Conservation (phyloP, 2,888 invertebrate species). For the Ariolimax columbianus region DNA sequence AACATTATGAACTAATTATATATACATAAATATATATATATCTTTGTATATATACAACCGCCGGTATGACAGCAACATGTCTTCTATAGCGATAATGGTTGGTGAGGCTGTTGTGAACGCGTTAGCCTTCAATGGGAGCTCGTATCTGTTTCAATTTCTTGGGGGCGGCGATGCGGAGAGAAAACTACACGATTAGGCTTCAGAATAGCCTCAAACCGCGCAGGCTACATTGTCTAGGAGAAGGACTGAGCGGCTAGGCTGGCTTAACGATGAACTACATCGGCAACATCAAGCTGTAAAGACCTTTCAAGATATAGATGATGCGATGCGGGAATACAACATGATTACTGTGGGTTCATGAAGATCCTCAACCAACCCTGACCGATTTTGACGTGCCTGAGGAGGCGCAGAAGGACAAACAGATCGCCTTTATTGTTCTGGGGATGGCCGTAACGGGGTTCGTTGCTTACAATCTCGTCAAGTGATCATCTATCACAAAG, state of each 20-base stretch:
- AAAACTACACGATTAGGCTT: slow-evolving; percentile 12
- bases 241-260: background rate
- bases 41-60: background rate
- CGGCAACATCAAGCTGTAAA: background rate
- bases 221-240: no score
- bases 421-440: background rate
- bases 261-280: background rate
- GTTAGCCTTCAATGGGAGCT: background rate
- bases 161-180: background rate
- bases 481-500: no score
- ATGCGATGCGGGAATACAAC: background rate
- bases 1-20: slow-evolving; percentile 31
- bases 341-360: background rate
- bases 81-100: no score
- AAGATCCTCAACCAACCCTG: background rate
- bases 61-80: no score
- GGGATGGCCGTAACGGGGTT: slow-evolving; percentile 1
- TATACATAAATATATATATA: no score
- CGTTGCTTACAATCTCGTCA: slow-evolving; percentile 1
- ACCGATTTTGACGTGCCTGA: background rate
- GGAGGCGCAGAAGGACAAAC: background rate
- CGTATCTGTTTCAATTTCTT: background rate
- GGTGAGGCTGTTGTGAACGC: background rate
- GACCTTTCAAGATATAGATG: background rate
- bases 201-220: slow-evolving; percentile 7